A percentile compares a stretch with the other conserved stretches of the same genome.
These are phyloP conservation scores for Phaethon lepturus DNA, from an alignment of 2,113 vertebrate genomes.

Conservation along the genomic window DNA sequence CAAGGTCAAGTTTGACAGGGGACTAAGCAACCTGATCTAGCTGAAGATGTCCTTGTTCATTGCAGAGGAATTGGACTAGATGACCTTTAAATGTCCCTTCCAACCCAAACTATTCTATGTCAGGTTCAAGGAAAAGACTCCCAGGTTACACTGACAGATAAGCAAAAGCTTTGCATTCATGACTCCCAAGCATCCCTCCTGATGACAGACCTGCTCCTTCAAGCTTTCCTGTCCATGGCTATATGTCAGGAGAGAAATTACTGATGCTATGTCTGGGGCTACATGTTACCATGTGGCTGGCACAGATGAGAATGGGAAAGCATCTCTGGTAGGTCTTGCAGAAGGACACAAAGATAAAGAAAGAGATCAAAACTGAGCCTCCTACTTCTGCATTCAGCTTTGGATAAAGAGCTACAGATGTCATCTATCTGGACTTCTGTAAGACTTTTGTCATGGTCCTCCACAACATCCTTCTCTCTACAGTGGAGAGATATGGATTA, in stretches of 20 bases:
- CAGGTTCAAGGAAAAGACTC: background rate
- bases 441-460: too few relatives aligned
- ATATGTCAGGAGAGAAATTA: background rate
- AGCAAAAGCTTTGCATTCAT: background rate
- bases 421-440: too few relatives aligned
- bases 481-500: too few relatives aligned
- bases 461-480: too few relatives aligned
- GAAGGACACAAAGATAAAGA: too few relatives aligned
- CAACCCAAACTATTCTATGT: too few relatives aligned
- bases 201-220: background rate
- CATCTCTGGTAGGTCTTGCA: background rate
- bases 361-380: background rate
- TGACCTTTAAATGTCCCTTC: too few relatives aligned
- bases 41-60: too few relatives aligned
- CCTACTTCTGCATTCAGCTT: background rate
- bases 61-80: too few relatives aligned
- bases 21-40: too few relatives aligned
- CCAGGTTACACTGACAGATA: background rate
- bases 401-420: background rate
- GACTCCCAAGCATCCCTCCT: background rate
- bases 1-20: too few relatives aligned
- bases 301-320: background rate
- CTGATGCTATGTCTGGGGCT: background rate
- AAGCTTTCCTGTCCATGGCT: background rate
- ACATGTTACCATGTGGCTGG: background rate